phyloP scores from a whole-genome alignment of 2,888 invertebrate genomes.

The Polyommatus iphigenia region DNA sequence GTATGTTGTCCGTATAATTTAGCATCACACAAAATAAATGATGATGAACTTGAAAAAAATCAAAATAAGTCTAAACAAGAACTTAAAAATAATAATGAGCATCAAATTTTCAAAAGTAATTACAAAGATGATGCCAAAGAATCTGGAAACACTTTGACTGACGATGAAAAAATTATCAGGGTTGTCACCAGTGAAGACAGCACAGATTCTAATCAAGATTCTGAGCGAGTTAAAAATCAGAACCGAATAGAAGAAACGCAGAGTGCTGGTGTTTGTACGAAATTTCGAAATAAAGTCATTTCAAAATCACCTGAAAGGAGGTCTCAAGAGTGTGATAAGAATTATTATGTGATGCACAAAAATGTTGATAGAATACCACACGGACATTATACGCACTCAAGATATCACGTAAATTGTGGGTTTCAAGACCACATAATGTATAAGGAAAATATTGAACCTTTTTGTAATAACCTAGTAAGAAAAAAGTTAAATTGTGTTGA shows the following conservation, averaged over 20 bases:
- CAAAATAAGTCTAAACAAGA: not conserved
- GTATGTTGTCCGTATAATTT: conserved; percentile 34
- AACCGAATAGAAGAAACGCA: not conserved
- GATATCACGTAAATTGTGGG: conserved; percentile 54
- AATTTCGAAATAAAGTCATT: not conserved
- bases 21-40: not conserved
- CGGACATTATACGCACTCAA: conserved; percentile 52
- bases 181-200: not conserved
- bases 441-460: not conserved
- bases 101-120: not conserved
- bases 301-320: conserved; percentile 16
- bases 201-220: not conserved
- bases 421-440: conserved; percentile 40
- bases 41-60: not conserved
- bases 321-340: not conserved
- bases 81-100: not conserved
- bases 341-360: conserved; percentile 16
- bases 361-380: conserved; percentile 47
- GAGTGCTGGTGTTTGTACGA: not conserved
- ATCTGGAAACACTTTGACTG: not conserved
- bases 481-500: not conserved
- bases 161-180: not conserved
- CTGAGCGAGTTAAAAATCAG: not conserved
- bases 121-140: not conserved
- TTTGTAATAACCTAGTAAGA: not conserved